Conservation (phyloP, 53 echinoderm and acorn worm genomes). For the Patiria pectinifera region DNA sequence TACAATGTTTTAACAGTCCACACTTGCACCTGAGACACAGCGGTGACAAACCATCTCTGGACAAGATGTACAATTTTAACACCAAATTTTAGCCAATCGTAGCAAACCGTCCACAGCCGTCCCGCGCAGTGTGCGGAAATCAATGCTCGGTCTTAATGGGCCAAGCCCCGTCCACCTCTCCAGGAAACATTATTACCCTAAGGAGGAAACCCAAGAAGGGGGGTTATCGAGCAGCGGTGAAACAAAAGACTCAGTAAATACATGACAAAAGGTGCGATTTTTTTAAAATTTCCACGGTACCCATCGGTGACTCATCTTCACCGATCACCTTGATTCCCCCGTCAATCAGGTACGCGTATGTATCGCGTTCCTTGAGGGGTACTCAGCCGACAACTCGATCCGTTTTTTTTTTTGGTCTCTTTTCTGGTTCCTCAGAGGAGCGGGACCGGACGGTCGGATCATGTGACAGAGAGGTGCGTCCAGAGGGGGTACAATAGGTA, state of each 20-base stretch:
- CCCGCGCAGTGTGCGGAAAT: not conserved
- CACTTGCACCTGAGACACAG: not conserved
- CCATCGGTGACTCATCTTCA: slow-evolving; percentile 39
- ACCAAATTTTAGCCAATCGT: slow-evolving; percentile 8
- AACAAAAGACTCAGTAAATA: slow-evolving; percentile 50
- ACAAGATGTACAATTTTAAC: not conserved
- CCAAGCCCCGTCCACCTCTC: not conserved
- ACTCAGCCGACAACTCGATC: not conserved
- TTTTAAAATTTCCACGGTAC: not conserved
- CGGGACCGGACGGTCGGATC: slow-evolving; percentile 2
- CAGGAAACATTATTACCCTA: not conserved
- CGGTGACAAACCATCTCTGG: not conserved
- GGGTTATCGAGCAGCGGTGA: slow-evolving; percentile 4
- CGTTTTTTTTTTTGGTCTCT: not conserved
- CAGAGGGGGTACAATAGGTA: not conserved
- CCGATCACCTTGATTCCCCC: slow-evolving; percentile 33
- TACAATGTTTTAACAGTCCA: not conserved
- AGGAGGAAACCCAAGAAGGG: not conserved
- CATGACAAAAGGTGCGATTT: slow-evolving; percentile 29
- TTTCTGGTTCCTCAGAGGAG: not conserved
- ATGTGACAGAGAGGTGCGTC: slow-evolving; percentile 2
- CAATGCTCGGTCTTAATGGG: slow-evolving; percentile 7
- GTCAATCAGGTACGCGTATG: not conserved
- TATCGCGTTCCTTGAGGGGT: slow-evolving; percentile 51
- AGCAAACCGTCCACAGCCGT: not conserved